Evolutionary conservation across 2,888 invertebrate species (phyloP).

Genomic region (Plagodis pulveraria): DNA sequence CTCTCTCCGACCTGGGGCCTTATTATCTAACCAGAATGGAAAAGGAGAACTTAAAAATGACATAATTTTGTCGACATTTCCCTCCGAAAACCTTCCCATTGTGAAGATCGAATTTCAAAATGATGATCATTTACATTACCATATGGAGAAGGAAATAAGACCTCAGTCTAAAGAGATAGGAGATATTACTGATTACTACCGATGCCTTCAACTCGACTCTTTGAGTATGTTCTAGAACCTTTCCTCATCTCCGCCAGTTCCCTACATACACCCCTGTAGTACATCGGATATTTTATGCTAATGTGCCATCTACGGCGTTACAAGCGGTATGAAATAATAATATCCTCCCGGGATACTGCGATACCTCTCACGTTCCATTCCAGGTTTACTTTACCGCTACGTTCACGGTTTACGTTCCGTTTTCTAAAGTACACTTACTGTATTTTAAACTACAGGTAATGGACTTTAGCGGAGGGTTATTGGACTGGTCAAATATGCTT

Average conservation of each 20-base stretch:
- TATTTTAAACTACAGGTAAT: constrained; percentile 17
- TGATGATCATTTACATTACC: too few relatives aligned
- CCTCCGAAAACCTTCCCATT: too few relatives aligned
- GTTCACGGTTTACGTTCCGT: constrained; percentile 24
- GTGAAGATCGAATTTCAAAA: too few relatives aligned
- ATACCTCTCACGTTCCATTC: constrained; percentile 37
- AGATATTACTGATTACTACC: too few relatives aligned
- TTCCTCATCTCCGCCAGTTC: neutral
- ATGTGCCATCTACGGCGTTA: constrained; percentile 51
- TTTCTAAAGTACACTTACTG: constrained; percentile 18
- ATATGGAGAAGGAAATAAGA: too few relatives aligned
- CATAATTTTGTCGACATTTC: too few relatives aligned
- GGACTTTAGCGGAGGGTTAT: constrained; percentile 11
- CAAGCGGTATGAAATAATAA: constrained; percentile 67
- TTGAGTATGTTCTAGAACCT: too few relatives aligned
- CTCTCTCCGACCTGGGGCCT: too few relatives aligned
- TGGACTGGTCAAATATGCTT: constrained; percentile 3
- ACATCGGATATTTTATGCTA: constrained; percentile 66
- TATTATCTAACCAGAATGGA: too few relatives aligned
- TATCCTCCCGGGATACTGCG: constrained; percentile 46
- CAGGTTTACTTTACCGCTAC: constrained; percentile 7
- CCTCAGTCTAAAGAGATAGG: too few relatives aligned
- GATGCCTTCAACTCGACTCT: too few relatives aligned
- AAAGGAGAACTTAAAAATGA: too few relatives aligned
- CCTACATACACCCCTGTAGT: constrained; percentile 24